Evolutionary conservation across 1,140 invertebrate genomes (phyloP).

Genomic region (Bombus affinis): DNA sequence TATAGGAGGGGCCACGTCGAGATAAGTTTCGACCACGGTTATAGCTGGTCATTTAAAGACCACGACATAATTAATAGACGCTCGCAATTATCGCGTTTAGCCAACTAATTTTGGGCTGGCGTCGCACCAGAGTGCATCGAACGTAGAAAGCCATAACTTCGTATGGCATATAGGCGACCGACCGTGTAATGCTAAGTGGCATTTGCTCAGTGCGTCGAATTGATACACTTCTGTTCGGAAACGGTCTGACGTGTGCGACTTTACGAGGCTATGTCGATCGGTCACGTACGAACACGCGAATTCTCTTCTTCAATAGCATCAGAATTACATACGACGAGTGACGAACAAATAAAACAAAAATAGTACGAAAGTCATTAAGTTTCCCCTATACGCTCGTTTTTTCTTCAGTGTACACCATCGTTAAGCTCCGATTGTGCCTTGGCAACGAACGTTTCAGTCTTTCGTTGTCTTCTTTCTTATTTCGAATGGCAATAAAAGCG

Average conservation of each 20-base stretch:
- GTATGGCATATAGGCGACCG: neutral
- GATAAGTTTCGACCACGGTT: slow-evolving; percentile 20
- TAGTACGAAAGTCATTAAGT: neutral
- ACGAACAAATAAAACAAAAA: neutral
- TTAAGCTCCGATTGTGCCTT: neutral
- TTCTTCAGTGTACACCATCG: neutral
- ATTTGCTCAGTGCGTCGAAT: slow-evolving; percentile 49
- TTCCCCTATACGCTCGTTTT: neutral
- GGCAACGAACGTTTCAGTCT: neutral
- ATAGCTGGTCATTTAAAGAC: slow-evolving; percentile 28
- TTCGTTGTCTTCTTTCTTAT: neutral
- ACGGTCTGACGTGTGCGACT: neutral
- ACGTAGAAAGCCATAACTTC: neutral
- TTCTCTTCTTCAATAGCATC: too few species aligned
- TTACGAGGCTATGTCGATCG: neutral
- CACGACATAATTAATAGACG: slow-evolving; percentile 62
- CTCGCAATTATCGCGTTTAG: slow-evolving; percentile 68
- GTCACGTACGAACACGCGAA: slow-evolving; percentile 13
- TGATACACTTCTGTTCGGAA: slow-evolving; percentile 50
- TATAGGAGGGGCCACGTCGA: neutral
- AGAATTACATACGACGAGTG: neutral
- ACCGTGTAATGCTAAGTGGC: slow-evolving; percentile 48
- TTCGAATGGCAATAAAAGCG: neutral
- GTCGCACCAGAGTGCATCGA: slow-evolving; percentile 25
- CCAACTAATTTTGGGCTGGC: slow-evolving; percentile 53